Base-by-base conservation (phyloP, 2,113 vertebrate genomes). In the Athene cunicularia region DNA sequence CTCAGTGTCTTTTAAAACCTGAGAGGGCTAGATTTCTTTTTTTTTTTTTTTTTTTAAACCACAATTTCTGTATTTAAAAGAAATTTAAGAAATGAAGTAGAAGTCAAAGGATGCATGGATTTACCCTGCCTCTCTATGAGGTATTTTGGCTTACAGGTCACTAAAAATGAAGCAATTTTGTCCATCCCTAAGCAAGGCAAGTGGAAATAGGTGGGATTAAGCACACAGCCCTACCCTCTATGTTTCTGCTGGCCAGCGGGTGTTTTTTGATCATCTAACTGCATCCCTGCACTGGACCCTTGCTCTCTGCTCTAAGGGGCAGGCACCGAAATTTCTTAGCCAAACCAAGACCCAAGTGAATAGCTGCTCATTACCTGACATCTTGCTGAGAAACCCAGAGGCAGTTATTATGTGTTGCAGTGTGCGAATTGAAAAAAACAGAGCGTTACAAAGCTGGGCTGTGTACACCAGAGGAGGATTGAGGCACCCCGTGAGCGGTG, bases 201-300 rank as follows among this genome's bases (percentile, higher is more conserved):
- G 28, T 76, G 70, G 47, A 45, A 55, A 66, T 45, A 81, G 58
- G 75, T 60, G 75, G 63, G 58, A 45, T 67, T 79, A 66, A 70
- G 50, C 62, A 2, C 27, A 35, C 11, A 56, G 26, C 20, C 55
- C 63, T 88, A 35, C 15, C 17, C n/a, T 80, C 22, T 4, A 0
- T 11, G 3, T 50, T 86, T 60, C 50, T 8, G 3, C 64, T 30
- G 47, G 23, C n/a, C 43, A 50, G 27, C 1, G 12, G 9, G 7
- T 28, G 18, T 3, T 15, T 67, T 23, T 63, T 55, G 37, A 12
- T 37, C 35, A 22, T 9, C 32, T 11, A 7, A 11, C 24, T 55
- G 26, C 39, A 45, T 47, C 32, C 35, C 14, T 0, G 2, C 6
- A 0, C 70, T 21, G 35, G 37, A 47, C 8, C 5, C 14, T 41